Evolutionary conservation across 1,140 invertebrate species (phyloP).

Genomic region (Leptinotarsa defecta): DNA sequence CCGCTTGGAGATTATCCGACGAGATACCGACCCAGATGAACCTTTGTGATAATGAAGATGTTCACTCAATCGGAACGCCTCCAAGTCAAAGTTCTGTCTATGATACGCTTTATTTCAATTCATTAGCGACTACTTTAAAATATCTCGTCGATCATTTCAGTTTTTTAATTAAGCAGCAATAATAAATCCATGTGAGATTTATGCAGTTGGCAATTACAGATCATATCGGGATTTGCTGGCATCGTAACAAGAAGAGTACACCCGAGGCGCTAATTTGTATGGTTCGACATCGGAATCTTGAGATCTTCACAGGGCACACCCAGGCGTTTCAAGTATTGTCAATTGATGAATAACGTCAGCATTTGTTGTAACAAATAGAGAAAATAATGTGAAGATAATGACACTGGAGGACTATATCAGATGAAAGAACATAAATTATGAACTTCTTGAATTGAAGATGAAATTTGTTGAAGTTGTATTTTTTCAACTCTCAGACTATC

Average conservation of each 20-base stretch:
- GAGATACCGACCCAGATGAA: neutral
- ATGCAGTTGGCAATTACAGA: slow-evolving; percentile 6
- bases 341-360: slow-evolving; percentile 1
- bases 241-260: slow-evolving; percentile 3
- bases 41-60: slow-evolving; percentile 5
- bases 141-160: slow-evolving; percentile 6
- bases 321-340: neutral
- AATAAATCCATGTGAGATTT: neutral
- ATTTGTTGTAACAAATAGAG: neutral
- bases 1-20: neutral
- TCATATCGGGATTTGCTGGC: slow-evolving; percentile 7
- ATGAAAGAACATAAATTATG: too few species aligned
- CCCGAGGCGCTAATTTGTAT: neutral
- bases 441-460: too few species aligned
- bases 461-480: too few species aligned
- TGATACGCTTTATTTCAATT: slow-evolving; percentile 8
- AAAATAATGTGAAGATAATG: neutral
- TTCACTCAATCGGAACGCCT: neutral
- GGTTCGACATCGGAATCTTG: neutral
- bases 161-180: slow-evolving; percentile 5
- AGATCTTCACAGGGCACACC: slow-evolving; percentile 1
- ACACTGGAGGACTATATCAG: too few species aligned
- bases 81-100: slow-evolving; percentile 2
- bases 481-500: too few species aligned
- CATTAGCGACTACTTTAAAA: slow-evolving; percentile 6